Base-by-base conservation (phyloP, 2,113 vertebrate species). In the Bujurquina vittata region DNA sequence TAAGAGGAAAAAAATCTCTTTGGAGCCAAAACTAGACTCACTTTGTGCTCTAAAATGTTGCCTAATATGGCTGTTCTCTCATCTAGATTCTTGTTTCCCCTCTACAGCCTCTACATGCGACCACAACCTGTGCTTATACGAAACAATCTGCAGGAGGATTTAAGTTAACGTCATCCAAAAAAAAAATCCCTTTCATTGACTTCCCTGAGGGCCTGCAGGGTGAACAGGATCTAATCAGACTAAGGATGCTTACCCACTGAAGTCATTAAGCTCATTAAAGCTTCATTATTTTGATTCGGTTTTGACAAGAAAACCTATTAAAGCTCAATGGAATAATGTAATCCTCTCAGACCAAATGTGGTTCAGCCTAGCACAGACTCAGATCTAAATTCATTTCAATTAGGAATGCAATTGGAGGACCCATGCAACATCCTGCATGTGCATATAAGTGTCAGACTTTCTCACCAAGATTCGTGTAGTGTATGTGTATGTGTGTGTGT, bases 261-360 rank as follows among this genome's bases (percentile, higher is more conserved):
- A 92, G 87, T 89, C 87, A 93, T 94, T 90, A 86, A 80, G 87
- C 77, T 93, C 87, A 93, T 93, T 91, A 90, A 80, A 90, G 83
- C 87, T 81, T 87, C 87, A 93, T 93, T 92, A 91, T 91, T 94
- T 89, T 85, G 91, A 91, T 91, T 86, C 86, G 79, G 67, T 87
- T 92, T 91, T 89, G 88, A 94, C 89, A 89, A 87, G 77, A 86
- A 92, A 92, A 73, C 83, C 83, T 37, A 86, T 89, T 89, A 87
- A 87, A 91, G 52, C 79, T 86, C 84, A 77, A 58, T 62, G 77
- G 83, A 85, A 86, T 88, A 76, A 85, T 61, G 73, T 87, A 89
- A 92, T 90, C 86, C 84, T 91, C 85, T 80, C 40, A 75, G 86
- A 73, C 67, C 67, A 61, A 85, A 89, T 58, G 46, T 72, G 57